Base-by-base conservation (phyloP, 1,140 invertebrate genomes). In the Cheumatopsyche charites region DNA sequence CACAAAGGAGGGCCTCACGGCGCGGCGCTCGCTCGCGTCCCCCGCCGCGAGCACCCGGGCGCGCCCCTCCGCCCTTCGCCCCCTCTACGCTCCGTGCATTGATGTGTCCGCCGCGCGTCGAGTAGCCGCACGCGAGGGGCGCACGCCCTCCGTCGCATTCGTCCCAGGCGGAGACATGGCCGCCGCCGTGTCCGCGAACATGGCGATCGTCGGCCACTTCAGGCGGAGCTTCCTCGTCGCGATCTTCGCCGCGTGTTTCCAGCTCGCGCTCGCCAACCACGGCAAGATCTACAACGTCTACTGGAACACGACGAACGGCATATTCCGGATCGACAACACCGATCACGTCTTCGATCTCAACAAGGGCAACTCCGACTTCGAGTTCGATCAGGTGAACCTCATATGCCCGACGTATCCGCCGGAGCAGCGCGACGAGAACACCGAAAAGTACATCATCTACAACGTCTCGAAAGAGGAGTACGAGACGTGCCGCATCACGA, bases 261-360 rank as follows among this genome's bases (percentile, higher is more conserved):
- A 93, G 86, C 92, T 90, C 78, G 89, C 92, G 23, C 84, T 92
- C 79, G 91, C 90, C 73, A 91, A 90, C 79, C 91, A 90, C 82
- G 91, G 91, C 61, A 92, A 93, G 81, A 90, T 90, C 15, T 93
- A 92, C 82, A 91, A 90, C 82, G 91, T 93, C 83, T 91, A 93
- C 79, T 93, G 92, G 92, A 93, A 93, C 84, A 93, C 91, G 75
- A 92, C 91, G 29, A 93, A 93, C 81, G 91, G 78, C 85, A 97
- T 95, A 89, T 97, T 97, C 86, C 90, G 95, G 81, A 97, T 97
- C 89, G 95, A 97, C 88, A 97, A 97, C 83, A 97, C 95, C 26
- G 95, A 97, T 84, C 95, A 97, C 83, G 95, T 97, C 81, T 96
- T 97, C 81, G 95, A 97, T 83, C 92, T 97, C 73, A 97, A 97